A percentile compares a stretch with the other conserved stretches of the same genome.
phyloP scores from a whole-genome alignment of 2,797 vertebrate species.

The Sebastes dallii region DNA sequence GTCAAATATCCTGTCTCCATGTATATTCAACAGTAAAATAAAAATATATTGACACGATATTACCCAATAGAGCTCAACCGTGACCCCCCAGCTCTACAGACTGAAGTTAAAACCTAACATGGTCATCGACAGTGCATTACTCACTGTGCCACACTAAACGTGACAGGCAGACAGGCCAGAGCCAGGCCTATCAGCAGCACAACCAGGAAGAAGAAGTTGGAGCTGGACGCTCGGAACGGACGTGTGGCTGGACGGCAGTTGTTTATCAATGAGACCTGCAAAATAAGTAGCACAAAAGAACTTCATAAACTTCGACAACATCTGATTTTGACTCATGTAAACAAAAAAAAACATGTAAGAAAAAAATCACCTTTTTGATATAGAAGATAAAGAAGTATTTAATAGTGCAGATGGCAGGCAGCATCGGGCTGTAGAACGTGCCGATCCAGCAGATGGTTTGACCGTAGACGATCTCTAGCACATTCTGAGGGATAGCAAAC shows the following conservation, averaged over 20 bases:
- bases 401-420: conserved; percentile 92
- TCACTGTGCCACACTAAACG: conserved; percentile 89
- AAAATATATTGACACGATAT: neutral
- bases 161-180: conserved; percentile 88
- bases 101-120: neutral
- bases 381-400: conserved; percentile 97
- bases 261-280: conserved; percentile 86
- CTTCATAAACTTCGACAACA: neutral
- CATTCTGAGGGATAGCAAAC: conserved; percentile 92
- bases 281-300: neutral
- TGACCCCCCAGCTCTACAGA: neutral
- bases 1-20: neutral
- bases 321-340: neutral
- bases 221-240: conserved; percentile 92
- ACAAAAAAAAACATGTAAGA: neutral
- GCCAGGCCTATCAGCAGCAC: conserved; percentile 91
- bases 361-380: conserved; percentile 88
- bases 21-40: neutral
- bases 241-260: conserved; percentile 89
- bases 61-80: neutral
- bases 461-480: conserved; percentile 93
- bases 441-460: conserved; percentile 99
- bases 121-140: conserved; percentile 34
- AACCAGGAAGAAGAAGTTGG: conserved; percentile 93
- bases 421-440: conserved; percentile 92